These are phyloP conservation scores for Mesoligia furuncula DNA, from an alignment of 2,888 invertebrate species.

Conservation along the genomic window DNA sequence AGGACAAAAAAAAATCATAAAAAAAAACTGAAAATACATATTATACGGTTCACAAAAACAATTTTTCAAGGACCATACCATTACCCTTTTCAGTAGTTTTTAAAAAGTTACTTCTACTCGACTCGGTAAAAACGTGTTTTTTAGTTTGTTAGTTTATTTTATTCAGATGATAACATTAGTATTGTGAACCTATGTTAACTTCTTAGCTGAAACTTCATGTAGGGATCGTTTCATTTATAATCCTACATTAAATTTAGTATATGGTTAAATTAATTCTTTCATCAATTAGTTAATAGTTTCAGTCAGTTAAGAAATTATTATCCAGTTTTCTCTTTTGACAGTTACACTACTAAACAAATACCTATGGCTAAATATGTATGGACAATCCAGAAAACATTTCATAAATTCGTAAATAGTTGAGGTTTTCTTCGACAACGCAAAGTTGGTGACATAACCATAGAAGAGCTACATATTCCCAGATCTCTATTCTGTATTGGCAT, in stretches of 20 bases:
- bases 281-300: constrained; percentile 17
- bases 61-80: too few species aligned
- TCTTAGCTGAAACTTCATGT: background rate
- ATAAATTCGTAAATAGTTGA: constrained; percentile 41
- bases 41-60: background rate
- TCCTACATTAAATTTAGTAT: background rate
- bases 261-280: background rate
- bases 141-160: background rate
- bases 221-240: background rate
- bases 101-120: background rate
- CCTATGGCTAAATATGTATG: constrained; percentile 21
- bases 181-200: background rate
- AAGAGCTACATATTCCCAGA: constrained; percentile 2
- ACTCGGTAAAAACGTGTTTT: background rate
- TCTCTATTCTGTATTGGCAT: background rate
- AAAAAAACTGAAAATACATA: background rate
- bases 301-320: constrained; percentile 19
- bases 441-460: background rate
- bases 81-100: background rate
- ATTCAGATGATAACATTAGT: background rate
- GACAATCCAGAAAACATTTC: background rate
- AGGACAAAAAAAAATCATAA: background rate
- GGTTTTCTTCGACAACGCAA: constrained; percentile 15
- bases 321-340: constrained; percentile 6
- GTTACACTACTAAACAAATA: constrained; percentile 6